Percentiles rank a stretch among this genome's conserved stretches.
phyloP scores from a whole-genome alignment of 2,888 invertebrate species.

The Ophion ellenae region DNA sequence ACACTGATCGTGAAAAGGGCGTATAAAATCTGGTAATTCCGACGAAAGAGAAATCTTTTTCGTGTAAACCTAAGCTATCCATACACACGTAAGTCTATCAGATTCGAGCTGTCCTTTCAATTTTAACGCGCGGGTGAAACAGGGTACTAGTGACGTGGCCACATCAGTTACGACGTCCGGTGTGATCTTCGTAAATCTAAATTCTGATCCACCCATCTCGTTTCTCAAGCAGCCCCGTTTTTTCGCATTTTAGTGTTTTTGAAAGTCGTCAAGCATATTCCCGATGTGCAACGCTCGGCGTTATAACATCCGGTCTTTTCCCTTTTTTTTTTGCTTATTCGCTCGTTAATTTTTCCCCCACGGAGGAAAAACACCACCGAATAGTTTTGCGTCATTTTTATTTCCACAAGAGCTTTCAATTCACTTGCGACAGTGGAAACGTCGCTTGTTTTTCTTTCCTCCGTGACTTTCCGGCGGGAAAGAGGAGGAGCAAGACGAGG shows the following conservation, averaged over 20 bases:
- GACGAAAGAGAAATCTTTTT: background rate
- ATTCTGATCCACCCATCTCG: background rate
- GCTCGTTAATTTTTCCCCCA: background rate
- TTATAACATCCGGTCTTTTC: no score
- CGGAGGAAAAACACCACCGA: no score
- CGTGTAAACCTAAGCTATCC: background rate
- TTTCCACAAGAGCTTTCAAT: background rate
- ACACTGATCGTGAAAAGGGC: no score
- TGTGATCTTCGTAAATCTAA: conserved; percentile 42
- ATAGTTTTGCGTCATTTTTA: conserved; percentile 5
- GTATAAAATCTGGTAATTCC: no score
- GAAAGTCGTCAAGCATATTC: background rate
- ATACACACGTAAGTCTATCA: conserved; percentile 8
- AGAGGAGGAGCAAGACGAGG: background rate
- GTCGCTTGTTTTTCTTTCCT: conserved; percentile 1
- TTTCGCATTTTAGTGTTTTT: no score
- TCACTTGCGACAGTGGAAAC: background rate
- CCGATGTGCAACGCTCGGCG: no score
- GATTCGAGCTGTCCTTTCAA: conserved; percentile 7
- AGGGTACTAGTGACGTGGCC: background rate
- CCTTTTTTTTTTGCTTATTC: no score
- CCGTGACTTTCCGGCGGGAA: background rate
- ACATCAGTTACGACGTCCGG: conserved; percentile 49
- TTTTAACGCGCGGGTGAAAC: conserved; percentile 31
- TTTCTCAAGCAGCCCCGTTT: background rate